Percentiles rank a stretch among this genome's conserved stretches.
phyloP scores from a whole-genome alignment of 2,888 invertebrate genomes.

The Chirona hameri region DNA sequence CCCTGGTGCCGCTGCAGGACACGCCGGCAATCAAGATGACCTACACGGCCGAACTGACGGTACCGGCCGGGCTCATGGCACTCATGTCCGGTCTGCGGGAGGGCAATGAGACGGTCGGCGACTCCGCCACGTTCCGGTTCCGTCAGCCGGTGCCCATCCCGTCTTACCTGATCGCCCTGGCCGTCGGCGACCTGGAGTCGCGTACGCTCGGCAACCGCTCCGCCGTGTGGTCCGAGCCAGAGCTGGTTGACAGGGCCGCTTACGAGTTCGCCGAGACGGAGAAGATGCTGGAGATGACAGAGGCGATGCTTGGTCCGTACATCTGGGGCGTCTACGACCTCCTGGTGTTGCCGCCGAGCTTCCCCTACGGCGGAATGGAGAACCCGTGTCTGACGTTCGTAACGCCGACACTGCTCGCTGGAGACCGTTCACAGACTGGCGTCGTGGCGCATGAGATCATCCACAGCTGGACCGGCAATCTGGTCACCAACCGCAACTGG shows the following conservation, averaged over 20 bases:
- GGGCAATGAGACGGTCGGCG: constrained; percentile 42
- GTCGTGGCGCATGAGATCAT: constrained; percentile 94
- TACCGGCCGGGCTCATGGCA: constrained; percentile 69
- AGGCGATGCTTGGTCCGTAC: constrained; percentile 79
- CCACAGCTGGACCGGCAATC: constrained; percentile 96
- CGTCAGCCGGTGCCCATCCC: constrained; percentile 78
- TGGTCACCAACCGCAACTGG: too few species aligned
- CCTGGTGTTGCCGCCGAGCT: constrained; percentile 84
- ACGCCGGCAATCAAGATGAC: constrained; percentile 83
- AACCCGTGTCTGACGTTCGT: constrained; percentile 95
- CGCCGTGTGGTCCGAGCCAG: constrained; percentile 85
- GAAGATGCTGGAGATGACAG: constrained; percentile 73
- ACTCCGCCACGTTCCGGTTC: constrained; percentile 40
- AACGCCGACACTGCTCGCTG: constrained; percentile 89
- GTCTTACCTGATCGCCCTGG: constrained; percentile 83
- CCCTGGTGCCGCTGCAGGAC: constrained; percentile 80
- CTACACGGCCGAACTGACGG: constrained; percentile 66
- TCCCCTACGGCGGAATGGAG: constrained; percentile 96
- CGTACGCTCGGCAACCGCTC: constrained; percentile 70
- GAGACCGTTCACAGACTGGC: constrained; percentile 81
- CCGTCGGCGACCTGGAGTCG: constrained; percentile 74
- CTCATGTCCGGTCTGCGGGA: constrained; percentile 80
- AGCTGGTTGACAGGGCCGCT: constrained; percentile 73
- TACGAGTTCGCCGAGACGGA: constrained; percentile 88
- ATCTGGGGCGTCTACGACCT: constrained; percentile 86